A percentile compares a stretch with the other conserved stretches of the same genome.
phyloP scores from a whole-genome alignment of 2,888 invertebrate genomes.

The Pasiphila rectangulata region DNA sequence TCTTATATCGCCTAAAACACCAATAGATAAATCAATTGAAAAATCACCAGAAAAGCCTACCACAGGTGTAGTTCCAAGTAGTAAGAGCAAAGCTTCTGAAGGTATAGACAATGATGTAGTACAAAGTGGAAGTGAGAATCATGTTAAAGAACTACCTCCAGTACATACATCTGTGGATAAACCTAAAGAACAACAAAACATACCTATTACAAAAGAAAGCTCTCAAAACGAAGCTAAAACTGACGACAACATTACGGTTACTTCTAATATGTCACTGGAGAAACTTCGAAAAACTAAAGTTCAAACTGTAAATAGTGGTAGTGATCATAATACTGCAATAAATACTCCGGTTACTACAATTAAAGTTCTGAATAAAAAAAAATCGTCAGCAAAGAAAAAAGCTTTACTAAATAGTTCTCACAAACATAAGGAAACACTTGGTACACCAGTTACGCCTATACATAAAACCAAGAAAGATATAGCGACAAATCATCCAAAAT shows the following conservation, averaged over 20 bases:
- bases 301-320: background rate
- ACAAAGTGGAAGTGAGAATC: background rate
- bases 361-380: slow-evolving; percentile 17
- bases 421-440: background rate
- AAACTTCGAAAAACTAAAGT: background rate
- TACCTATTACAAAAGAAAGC: background rate
- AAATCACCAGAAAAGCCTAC: slow-evolving; percentile 16
- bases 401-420: background rate
- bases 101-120: background rate
- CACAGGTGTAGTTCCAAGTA: slow-evolving; percentile 9
- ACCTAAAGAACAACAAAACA: slow-evolving; percentile 7
- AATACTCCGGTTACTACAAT: slow-evolving; percentile 6
- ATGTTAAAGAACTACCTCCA: background rate
- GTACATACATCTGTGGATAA: background rate
- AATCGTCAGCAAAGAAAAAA: background rate
- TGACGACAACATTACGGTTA: background rate
- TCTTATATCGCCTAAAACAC: slow-evolving; percentile 4
- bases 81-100: slow-evolving; percentile 12
- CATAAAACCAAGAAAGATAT: background rate
- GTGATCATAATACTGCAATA: background rate
- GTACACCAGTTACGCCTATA: background rate
- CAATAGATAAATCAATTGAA: slow-evolving; percentile 1
- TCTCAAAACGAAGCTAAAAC: background rate
- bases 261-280: background rate
- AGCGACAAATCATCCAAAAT: background rate